Evolutionary conservation across 2,888 invertebrate genomes (phyloP), one percentile per base, ranked within the genome.

Genomic region (Erebia palarica): DNA sequence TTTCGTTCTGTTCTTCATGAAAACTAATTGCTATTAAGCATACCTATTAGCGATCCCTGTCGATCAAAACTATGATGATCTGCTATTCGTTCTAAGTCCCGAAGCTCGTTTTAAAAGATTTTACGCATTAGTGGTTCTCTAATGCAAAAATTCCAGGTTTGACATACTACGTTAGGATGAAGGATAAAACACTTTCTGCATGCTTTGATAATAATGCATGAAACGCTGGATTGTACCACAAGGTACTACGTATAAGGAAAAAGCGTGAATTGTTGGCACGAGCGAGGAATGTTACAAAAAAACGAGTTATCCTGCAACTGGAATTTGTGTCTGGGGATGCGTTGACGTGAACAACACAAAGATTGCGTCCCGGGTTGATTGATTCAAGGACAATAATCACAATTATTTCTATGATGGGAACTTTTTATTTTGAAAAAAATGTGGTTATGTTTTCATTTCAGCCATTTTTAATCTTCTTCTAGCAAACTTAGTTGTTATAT

Each of bases 181-280:
- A 70, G 68, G 65, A 66, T 55, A 69, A 73, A 74, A 66, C 61
- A 65, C 70, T 67, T 69, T 68, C 61, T 63, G 49, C 49, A 70
- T 70, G 70, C 65, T 60, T 70, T 47, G 47, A 47, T 47, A 13
- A 47, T 47, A 69, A 71, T 49, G 70, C 69, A 71, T 76, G 71
- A 71, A 75, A 75, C 71, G 55, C 63, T 73, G 70, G 58, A 73
- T 55, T 65, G 73, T 71, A 68, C 65, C 58, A 69, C 64, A 68
- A 78, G 73, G 82, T 79, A 83, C 36, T 86, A 84, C 78, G 79
- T 81, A 82, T 80, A 73, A 68, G 69, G 75, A 78, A 76, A 78
- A 79, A 82, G 81, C 84, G 84, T 87, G 87, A 86, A 85, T 82
- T 80, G 81, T 79, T 77, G 85, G 90, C 91, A 90, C 91, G 91